phyloP scores from a whole-genome alignment of 37 sponge, comb jelly and placozoan species.

The Eunapius fragilis region DNA sequence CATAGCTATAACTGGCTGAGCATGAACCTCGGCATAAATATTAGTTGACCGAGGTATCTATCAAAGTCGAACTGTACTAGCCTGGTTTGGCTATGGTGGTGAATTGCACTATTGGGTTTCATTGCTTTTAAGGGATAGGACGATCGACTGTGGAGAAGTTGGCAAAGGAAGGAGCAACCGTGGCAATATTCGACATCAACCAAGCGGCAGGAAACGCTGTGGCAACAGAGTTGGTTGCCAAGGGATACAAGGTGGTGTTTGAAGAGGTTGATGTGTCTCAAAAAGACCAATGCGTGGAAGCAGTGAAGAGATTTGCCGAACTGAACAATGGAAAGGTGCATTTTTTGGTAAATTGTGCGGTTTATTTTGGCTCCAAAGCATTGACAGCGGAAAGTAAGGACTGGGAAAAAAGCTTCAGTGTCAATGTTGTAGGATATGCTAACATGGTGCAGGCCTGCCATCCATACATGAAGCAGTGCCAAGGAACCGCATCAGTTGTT shows the following conservation, averaged over 20 bases:
- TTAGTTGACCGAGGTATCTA: too few species aligned
- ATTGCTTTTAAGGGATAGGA: constrained; percentile 72
- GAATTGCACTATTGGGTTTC: background rate
- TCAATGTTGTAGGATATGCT: constrained; percentile 84
- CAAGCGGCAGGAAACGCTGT: constrained; percentile 42
- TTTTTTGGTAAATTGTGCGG: constrained; percentile 79
- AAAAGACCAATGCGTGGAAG: constrained; percentile 64
- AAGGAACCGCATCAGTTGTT: constrained; percentile 50
- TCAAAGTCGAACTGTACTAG: too few species aligned
- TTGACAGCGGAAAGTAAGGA: constrained; percentile 72
- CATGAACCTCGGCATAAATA: too few species aligned
- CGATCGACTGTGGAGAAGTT: constrained; percentile 72
- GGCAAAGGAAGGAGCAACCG: constrained; percentile 73
- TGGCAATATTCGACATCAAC: constrained; percentile 86
- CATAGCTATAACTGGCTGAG: too few species aligned
- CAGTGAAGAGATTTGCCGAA: constrained; percentile 53
- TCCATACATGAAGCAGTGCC: constrained; percentile 55
- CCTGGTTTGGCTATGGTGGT: too few species aligned
- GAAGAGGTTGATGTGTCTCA: constrained; percentile 74
- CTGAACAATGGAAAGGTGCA: constrained; percentile 41
- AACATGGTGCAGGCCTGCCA: constrained; percentile 86
- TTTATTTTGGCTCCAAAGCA: constrained; percentile 80
- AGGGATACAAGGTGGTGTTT: constrained; percentile 5
- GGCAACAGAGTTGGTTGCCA: constrained; percentile 14
- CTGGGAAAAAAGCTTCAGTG: constrained; percentile 85